Evolutionary conservation across 92 coral and sea anemone species (phyloP).

Genomic region (Anthopleura xanthogrammica): DNA sequence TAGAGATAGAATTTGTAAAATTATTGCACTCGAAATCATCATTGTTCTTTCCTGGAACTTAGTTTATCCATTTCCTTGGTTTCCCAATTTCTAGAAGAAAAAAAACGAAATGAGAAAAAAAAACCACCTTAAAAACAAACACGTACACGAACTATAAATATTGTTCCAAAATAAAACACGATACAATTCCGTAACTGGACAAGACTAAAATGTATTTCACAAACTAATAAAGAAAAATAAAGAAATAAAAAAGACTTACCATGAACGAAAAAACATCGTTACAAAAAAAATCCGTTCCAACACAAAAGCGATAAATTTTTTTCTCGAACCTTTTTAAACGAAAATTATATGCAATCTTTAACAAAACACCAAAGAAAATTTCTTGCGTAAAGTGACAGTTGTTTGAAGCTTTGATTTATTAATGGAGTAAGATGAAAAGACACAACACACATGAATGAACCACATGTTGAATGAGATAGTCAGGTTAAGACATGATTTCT

Average conservation of each 20-base stretch:
- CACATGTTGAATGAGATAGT: slow-evolving; percentile 30
- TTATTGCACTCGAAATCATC: slow-evolving; percentile 21
- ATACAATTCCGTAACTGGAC: not conserved
- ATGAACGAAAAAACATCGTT: not conserved
- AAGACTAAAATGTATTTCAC: not conserved
- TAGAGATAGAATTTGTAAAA: not conserved
- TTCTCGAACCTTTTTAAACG: not conserved
- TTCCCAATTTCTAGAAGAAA: not conserved
- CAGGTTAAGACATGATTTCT: not conserved
- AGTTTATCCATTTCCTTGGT: slow-evolving; percentile 11
- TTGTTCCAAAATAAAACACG: not conserved
- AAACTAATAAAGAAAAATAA: not conserved
- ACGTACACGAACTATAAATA: not conserved
- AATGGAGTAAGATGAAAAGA: slow-evolving; percentile 2
- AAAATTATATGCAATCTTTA: not conserved
- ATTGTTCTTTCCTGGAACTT: not conserved
- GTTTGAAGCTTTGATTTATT: slow-evolving; percentile 18
- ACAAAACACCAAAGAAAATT: not conserved
- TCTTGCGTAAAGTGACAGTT: not conserved
- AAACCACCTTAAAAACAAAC: not conserved
- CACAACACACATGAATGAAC: slow-evolving; percentile 27
- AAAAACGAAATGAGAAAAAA: not conserved
- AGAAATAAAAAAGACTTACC: not conserved
- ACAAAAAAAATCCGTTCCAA: not conserved
- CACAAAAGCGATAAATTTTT: not conserved